Base-by-base conservation (phyloP, 2,113 vertebrate species). In the Lophius piscatorius region DNA sequence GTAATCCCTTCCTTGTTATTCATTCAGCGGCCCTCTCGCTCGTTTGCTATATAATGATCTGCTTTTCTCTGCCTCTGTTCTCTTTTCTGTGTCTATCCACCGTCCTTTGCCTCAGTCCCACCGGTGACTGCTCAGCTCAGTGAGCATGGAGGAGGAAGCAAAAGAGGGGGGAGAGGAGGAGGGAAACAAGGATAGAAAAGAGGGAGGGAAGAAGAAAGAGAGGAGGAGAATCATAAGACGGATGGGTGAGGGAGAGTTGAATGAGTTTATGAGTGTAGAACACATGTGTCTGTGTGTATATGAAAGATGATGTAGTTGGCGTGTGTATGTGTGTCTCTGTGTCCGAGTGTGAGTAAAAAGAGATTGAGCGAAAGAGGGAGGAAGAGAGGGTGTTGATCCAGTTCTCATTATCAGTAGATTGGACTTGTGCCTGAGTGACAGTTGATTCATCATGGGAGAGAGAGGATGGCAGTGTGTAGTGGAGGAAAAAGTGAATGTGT, bases 391-490 rank as follows among this genome's bases (percentile, higher is more conserved):
- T 82, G 83, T 94, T 93, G 93, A 94, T 93, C 93, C 92, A 93
- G 91, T 92, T 91, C 94, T 94, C 93, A 95, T 96, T 95, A 95
- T 93, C 93, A 93, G 93, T 92, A 94, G 94, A 94, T 94, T 94
- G 94, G 93, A 93, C 91, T 88, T 88, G 90, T 93, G 94, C 93
- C 93, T 88, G 87, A 91, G 86, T 95, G 95, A 94, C 94, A 94
- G 93, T 92, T 93, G 93, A 95, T 94, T 94, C 93, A 94, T 94
- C 93, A 95, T 93, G 93, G 92, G 91, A 93, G 82, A 86, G 90
- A 90, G 90, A 90, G 84, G 78, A 84, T 90, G 80, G 82, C 86
- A 67, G 84, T 85, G 84, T 80, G 80, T 88, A 81, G 82, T 78
- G 58, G 78, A 86, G 90, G 87, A 36, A 57, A 38, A 55, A 5